Evolutionary conservation across 2,797 vertebrate genomes (phyloP).

Genomic region (Acanthiza pusilla): DNA sequence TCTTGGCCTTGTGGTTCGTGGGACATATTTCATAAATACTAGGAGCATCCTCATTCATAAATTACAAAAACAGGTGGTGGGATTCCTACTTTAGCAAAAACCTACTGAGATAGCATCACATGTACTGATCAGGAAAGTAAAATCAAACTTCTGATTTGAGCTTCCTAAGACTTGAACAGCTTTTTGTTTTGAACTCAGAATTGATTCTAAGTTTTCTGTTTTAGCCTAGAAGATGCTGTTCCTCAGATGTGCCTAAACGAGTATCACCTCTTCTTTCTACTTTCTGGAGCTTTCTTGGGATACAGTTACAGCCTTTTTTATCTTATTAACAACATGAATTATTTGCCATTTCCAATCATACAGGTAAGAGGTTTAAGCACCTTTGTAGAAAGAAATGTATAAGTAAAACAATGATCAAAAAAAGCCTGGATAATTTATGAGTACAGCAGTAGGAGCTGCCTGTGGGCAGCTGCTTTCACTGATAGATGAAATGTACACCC

Average conservation of each 20-base stretch:
- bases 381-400: background rate
- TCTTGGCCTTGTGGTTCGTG: background rate
- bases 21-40: background rate
- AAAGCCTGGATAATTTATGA: background rate
- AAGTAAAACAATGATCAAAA: background rate
- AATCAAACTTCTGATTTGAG: background rate
- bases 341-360: constrained; percentile 87
- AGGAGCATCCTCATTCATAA: background rate
- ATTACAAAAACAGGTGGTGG: background rate
- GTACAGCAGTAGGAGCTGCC: background rate
- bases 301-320: constrained; percentile 89
- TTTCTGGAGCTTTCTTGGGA: constrained; percentile 91
- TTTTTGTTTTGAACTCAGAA: background rate
- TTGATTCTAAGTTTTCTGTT: background rate
- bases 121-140: background rate
- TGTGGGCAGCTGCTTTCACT: background rate
- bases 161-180: background rate
- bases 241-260: constrained; percentile 85
- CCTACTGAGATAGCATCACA: background rate
- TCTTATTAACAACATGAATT: constrained; percentile 91
- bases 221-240: constrained; percentile 28
- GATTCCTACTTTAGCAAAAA: background rate
- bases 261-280: constrained; percentile 85
- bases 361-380: constrained; percentile 78
- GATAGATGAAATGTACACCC: accelerated